Base-by-base conservation (phyloP, 1,140 invertebrate species). In the Papilio aristodemus region DNA sequence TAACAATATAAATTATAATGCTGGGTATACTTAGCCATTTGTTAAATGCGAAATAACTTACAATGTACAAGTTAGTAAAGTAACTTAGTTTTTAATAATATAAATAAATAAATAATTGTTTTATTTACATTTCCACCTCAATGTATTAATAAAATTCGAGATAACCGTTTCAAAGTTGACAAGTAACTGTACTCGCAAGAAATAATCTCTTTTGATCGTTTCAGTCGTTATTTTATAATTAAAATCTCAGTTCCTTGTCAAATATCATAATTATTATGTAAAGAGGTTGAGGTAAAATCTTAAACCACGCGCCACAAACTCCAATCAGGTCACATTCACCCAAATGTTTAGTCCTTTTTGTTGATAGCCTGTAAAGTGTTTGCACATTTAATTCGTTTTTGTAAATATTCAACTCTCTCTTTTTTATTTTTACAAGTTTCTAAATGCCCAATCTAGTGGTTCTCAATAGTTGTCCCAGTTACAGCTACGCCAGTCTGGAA, bases 31-130 rank as follows among this genome's bases (percentile, higher is more conserved):
- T 60, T 37, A 37, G 58, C 58, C 25, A 36, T 36, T 62, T 62
- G 57, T 62, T 62, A 62, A 62, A 62, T 62, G 59, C 59, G 17
- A 62, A 60, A 62, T 17, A 62, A 13, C 32, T 59, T 59, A 59
- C 17, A 50, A 37, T 10, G n/a, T 60, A 38, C 36, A 60, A 36
- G 57, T 60, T 19, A 58, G 54, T 41, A 41, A 19, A 60, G 58
- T 10, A 37, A 60, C 32, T 60, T 36, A 36, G 36, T 62, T 39
- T 39, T 32, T 14, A 62, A 11, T 17, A 60, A 60, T 60, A n/a
- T n/a, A 60, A 62, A 62, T 62, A 62, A 38, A 59, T 59, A 62
- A 38, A 62, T 39, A 57, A 27, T 25, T n/a, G 2, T 57, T 17
- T 37, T 62, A 62, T 62, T 39, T 62, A 62, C 59, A 62, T 60